phyloP scores from a whole-genome alignment of 2,888 invertebrate species.

The Polyploca ridens region DNA sequence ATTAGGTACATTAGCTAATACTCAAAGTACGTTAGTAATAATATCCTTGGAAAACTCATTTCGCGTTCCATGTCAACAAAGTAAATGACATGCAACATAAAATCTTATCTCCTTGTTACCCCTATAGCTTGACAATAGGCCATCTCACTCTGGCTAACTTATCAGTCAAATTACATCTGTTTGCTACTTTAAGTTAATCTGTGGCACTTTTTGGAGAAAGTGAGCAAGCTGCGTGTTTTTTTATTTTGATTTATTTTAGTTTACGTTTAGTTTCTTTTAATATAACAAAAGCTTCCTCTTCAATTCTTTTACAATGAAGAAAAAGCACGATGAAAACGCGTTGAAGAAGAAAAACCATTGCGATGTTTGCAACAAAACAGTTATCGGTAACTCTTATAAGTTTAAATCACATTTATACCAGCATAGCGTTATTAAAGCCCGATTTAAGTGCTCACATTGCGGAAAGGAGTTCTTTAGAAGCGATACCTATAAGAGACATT shows the following conservation, averaged over 20 bases:
- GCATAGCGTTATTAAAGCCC: conserved; percentile 51
- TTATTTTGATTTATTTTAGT: conserved; percentile 16
- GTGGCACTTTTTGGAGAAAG: neutral
- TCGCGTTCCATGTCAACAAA: neutral
- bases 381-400: conserved; percentile 49
- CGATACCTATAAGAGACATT: conserved; percentile 54
- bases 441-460: conserved; percentile 56
- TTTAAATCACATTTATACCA: conserved; percentile 51
- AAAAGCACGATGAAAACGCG: conserved; percentile 24
- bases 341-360: conserved; percentile 42
- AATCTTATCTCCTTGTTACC: neutral
- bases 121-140: no score
- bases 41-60: no score
- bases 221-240: conserved; percentile 8
- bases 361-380: conserved; percentile 48
- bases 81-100: neutral
- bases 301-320: conserved; percentile 25
- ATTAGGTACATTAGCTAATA: no score
- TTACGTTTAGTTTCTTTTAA: conserved; percentile 20
- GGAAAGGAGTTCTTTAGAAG: conserved; percentile 55
- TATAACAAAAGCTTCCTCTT: neutral
- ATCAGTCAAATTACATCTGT: neutral
- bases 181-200: neutral
- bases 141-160: neutral
- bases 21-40: no score